Conservation (phyloP, 2,113 vertebrate genomes). For the Mionectes macconnelli region DNA sequence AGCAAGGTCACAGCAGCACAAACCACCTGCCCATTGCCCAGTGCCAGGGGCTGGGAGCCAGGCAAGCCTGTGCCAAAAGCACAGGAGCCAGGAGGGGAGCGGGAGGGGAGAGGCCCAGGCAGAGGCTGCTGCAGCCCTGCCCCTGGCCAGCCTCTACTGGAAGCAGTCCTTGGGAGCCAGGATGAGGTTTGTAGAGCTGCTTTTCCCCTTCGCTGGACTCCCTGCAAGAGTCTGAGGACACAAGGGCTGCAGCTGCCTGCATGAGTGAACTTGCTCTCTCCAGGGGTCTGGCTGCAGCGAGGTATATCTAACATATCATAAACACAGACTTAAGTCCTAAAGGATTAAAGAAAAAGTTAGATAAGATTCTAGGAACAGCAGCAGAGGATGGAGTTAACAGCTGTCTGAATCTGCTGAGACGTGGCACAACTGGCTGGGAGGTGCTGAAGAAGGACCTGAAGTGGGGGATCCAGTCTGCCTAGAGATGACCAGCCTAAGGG, state of each 20-base stretch:
- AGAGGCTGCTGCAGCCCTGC: background rate
- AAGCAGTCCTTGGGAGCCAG: rapidly evolving
- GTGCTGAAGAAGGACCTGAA: background rate
- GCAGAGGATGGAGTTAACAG: background rate
- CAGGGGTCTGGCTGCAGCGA: background rate
- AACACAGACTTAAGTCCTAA: background rate
- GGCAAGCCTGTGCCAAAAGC: background rate
- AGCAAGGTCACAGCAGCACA: slow-evolving; percentile 65
- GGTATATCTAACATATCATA: background rate
- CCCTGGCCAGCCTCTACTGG: background rate
- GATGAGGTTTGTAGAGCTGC: background rate
- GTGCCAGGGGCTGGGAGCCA: slow-evolving; percentile 55
- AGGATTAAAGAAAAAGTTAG: background rate
- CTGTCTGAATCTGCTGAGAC: background rate
- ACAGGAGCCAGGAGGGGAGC: background rate
- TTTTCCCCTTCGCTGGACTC: background rate
- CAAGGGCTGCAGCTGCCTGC: background rate
- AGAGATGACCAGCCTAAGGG: background rate
- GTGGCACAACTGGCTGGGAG: background rate
- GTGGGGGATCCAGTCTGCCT: background rate
- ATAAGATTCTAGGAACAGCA: background rate
- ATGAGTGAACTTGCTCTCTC: background rate
- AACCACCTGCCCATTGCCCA: slow-evolving; percentile 14
- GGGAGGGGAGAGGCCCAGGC: background rate
- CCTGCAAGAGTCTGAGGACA: background rate